phyloP scores from a whole-genome alignment of 1,140 invertebrate genomes.

The Pseudomyrmex cubaensis region DNA sequence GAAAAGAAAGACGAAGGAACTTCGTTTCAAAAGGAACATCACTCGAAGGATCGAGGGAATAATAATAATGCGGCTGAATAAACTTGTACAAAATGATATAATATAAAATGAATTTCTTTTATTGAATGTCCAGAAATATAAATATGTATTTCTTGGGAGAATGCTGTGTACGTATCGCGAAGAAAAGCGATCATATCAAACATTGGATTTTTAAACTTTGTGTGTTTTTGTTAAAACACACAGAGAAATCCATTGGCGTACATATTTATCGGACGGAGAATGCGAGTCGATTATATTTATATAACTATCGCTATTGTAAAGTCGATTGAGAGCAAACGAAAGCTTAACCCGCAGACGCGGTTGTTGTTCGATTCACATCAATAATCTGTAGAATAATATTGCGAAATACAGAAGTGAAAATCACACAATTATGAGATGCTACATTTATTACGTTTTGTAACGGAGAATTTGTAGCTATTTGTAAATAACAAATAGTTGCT shows the following conservation, averaged over 20 bases:
- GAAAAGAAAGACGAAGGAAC: not conserved
- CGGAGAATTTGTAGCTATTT: not conserved
- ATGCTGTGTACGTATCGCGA: not conserved
- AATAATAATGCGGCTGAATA: constrained; percentile 2
- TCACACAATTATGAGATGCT: not conserved
- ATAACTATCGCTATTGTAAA: constrained; percentile 12
- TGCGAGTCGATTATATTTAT: constrained; percentile 37
- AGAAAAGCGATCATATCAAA: constrained; percentile 14
- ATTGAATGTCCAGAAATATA: not conserved
- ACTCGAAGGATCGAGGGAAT: not conserved
- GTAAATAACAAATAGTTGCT: constrained; percentile 7
- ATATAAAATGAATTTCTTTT: not conserved
- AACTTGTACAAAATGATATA: not conserved
- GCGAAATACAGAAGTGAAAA: not conserved
- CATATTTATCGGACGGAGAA: constrained; percentile 34
- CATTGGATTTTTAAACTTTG: constrained; percentile 27
- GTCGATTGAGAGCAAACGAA: constrained; percentile 24
- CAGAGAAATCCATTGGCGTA: not conserved
- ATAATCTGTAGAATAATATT: not conserved
- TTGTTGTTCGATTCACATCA: not conserved
- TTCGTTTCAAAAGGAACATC: not conserved
- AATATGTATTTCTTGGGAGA: not conserved
- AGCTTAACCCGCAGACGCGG: not conserved
- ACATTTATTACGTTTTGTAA: not conserved
- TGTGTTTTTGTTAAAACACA: constrained; percentile 13